Evolutionary conservation across 2,797 vertebrate species (phyloP).

Genomic region (Phataginus tetradactyla): DNA sequence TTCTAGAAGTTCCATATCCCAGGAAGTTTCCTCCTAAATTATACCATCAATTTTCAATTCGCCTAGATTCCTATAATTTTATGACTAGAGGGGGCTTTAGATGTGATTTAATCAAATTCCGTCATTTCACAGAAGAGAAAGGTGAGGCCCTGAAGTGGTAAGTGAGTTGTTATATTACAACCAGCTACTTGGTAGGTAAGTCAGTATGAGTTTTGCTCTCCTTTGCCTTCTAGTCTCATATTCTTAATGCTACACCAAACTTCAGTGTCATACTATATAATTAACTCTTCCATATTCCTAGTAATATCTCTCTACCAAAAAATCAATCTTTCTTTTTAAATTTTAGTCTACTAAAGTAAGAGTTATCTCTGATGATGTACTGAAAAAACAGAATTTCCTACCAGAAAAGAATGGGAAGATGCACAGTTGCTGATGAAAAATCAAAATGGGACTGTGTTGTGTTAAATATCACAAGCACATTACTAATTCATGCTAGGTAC

Average conservation of each 20-base stretch:
- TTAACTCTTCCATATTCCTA: conserved; percentile 4
- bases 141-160: conserved; percentile 69
- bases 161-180: conserved; percentile 58
- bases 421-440: neutral
- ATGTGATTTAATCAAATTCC: conserved; percentile 73
- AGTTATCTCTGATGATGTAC: neutral
- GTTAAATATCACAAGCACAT: neutral
- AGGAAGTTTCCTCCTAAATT: conserved; percentile 61
- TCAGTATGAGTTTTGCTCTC: neutral
- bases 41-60: conserved; percentile 72
- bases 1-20: conserved; percentile 59
- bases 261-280: neutral
- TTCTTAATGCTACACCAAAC: neutral
- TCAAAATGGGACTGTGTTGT: neutral
- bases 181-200: conserved; percentile 23
- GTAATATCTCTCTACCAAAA: neutral
- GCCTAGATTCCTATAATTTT: conserved; percentile 72
- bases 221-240: neutral
- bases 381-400: neutral
- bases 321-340: neutral
- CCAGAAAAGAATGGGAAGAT: neutral
- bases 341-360: neutral
- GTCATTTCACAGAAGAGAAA: conserved; percentile 75
- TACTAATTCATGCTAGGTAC: conserved; percentile 31
- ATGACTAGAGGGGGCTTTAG: conserved; percentile 67